phyloP scores from a whole-genome alignment of 2,888 invertebrate species.

The Lithosia quadra region DNA sequence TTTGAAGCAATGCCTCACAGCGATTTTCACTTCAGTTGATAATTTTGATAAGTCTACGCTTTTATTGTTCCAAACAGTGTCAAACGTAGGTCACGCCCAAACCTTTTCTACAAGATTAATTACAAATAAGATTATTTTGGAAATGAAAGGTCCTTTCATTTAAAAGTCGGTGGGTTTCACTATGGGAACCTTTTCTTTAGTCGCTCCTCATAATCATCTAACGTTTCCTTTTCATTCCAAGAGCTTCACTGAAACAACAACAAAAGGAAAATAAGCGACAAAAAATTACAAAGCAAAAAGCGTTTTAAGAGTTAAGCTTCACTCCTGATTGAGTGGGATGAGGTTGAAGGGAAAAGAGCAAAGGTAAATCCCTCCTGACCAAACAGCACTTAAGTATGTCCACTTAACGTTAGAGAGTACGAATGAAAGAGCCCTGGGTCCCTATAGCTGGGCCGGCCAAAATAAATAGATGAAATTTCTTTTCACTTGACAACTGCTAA shows the following conservation, averaged over 20 bases:
- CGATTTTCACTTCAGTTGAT: not conserved
- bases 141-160: conserved; percentile 7
- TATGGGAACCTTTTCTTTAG: conserved; percentile 17
- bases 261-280: conserved; percentile 44
- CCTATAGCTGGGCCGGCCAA: conserved; percentile 61
- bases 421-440: conserved; percentile 68
- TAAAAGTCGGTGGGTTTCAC: not conserved
- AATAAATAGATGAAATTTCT: conserved; percentile 78
- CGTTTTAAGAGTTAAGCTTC: conserved; percentile 67
- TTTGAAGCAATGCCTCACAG: not conserved
- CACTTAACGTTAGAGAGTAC: conserved; percentile 77
- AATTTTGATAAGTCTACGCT: not conserved
- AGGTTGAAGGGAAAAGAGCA: conserved; percentile 80
- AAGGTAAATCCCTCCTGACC: conserved; percentile 84
- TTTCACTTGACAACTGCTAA: conserved; percentile 61
- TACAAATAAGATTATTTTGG: not conserved
- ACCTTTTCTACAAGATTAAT: not conserved
- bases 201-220: conserved; percentile 16
- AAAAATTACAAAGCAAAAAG: conserved; percentile 68
- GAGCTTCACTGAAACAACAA: conserved; percentile 37
- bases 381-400: conserved; percentile 84
- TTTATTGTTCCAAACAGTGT: not conserved
- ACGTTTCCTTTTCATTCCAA: conserved; percentile 27
- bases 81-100: not conserved
- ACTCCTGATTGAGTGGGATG: conserved; percentile 78